A percentile compares a stretch with the other conserved stretches of the same genome.
Conservation (phyloP, 2,888 invertebrate species). For the Nesidiocoris tenuis region DNA sequence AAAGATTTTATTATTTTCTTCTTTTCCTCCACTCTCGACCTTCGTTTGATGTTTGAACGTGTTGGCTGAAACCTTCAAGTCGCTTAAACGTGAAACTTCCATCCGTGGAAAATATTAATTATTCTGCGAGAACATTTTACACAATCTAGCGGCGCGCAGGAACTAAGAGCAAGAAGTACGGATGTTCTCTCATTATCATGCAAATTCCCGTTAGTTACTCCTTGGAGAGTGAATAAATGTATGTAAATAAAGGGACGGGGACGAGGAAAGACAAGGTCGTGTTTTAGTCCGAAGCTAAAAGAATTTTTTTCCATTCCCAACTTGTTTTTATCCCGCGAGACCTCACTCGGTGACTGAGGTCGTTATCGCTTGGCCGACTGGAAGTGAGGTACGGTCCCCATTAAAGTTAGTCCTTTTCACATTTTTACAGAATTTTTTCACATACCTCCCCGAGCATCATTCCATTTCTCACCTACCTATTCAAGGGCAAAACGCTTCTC, state of each 20-base stretch:
- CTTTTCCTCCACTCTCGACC: too few species aligned
- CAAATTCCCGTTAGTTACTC: conserved; percentile 19
- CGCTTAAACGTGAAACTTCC: too few species aligned
- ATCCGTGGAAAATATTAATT: background rate
- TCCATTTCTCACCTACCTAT: background rate
- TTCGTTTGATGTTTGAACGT: too few species aligned
- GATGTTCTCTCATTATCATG: conserved; percentile 19
- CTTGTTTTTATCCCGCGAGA: background rate
- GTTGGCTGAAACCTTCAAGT: too few species aligned
- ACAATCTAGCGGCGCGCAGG: background rate
- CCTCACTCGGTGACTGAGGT: background rate
- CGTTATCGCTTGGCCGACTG: background rate
- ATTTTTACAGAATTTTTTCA: background rate
- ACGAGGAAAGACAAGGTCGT: background rate
- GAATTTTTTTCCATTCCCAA: background rate
- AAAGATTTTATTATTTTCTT: too few species aligned
- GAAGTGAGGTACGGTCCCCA: background rate
- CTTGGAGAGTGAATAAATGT: conserved; percentile 23
- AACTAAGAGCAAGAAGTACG: background rate
- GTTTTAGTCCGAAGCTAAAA: background rate
- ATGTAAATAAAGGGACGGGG: conserved; percentile 8
- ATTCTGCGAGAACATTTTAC: background rate
- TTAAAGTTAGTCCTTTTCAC: background rate
- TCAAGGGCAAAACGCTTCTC: background rate
- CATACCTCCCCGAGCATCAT: background rate